phyloP scores from a whole-genome alignment of 2,113 vertebrate species.

The Ophiodon elongatus region DNA sequence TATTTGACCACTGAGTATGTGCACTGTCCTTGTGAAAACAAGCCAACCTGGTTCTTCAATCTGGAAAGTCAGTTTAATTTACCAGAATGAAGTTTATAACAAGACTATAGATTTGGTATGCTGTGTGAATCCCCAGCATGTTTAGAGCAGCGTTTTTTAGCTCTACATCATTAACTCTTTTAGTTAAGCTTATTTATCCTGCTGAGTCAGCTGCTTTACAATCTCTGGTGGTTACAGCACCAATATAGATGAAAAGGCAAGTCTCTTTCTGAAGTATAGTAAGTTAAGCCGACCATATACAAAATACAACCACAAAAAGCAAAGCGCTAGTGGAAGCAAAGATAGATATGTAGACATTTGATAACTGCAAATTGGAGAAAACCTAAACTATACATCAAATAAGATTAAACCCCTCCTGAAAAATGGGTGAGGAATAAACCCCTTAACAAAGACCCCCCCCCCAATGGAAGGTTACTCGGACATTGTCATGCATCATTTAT shows the following conservation, averaged over 20 bases:
- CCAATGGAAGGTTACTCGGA: neutral
- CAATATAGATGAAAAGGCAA: neutral
- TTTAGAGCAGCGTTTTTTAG: neutral
- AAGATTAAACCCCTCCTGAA: neutral
- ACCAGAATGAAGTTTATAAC: neutral
- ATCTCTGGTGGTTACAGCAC: neutral
- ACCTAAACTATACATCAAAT: neutral
- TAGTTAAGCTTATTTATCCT: conserved; percentile 12
- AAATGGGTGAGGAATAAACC: neutral
- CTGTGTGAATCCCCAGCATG: neutral
- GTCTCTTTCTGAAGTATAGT: neutral
- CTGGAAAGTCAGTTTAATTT: neutral
- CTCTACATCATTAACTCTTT: conserved; percentile 15
- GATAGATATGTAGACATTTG: neutral
- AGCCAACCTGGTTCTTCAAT: neutral
- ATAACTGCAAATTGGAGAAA: neutral
- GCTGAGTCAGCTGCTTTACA: neutral
- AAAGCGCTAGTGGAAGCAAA: neutral
- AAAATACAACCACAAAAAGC: neutral
- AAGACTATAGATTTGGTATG: neutral
- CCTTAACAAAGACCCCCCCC: neutral
- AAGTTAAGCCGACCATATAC: neutral
- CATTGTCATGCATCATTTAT: neutral
- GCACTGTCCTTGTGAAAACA: neutral
- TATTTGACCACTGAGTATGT: neutral